Conservation (phyloP, 1,140 invertebrate genomes). For the Argopecten irradians region DNA sequence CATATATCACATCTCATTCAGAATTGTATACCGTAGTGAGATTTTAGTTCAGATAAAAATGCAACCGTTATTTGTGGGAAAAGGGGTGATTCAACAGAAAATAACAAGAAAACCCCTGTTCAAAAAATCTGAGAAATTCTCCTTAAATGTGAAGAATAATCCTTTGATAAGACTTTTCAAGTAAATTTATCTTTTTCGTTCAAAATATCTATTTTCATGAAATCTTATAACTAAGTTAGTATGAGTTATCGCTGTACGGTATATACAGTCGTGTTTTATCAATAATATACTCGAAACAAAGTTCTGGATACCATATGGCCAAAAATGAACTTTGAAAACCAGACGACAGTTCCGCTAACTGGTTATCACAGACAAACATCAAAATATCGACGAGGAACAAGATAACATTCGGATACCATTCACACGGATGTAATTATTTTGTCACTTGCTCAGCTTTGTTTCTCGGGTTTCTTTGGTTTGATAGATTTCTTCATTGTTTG, state of each 20-base stretch:
- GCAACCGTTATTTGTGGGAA: no score
- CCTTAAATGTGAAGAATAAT: no score
- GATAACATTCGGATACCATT: not conserved
- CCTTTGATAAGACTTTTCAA: no score
- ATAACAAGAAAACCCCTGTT: no score
- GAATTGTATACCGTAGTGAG: not conserved
- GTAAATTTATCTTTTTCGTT: no score
- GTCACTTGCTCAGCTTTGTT: not conserved
- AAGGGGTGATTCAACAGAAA: no score
- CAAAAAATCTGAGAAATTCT: no score
- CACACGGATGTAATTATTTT: not conserved
- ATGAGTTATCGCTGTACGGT: no score
- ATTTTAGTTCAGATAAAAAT: not conserved
- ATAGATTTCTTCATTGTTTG: not conserved
- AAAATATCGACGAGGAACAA: not conserved
- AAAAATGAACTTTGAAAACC: not conserved
- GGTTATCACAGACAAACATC: not conserved
- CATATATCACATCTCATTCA: not conserved
- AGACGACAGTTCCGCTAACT: not conserved
- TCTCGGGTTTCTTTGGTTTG: not conserved
- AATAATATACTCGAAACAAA: not conserved
- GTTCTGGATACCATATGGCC: not conserved
- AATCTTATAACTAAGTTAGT: no score
- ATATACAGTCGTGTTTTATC: no score
- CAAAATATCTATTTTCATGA: no score